Evolutionary conservation across 2,113 vertebrate genomes (phyloP).

Genomic region (Clarias macrocephalus): DNA sequence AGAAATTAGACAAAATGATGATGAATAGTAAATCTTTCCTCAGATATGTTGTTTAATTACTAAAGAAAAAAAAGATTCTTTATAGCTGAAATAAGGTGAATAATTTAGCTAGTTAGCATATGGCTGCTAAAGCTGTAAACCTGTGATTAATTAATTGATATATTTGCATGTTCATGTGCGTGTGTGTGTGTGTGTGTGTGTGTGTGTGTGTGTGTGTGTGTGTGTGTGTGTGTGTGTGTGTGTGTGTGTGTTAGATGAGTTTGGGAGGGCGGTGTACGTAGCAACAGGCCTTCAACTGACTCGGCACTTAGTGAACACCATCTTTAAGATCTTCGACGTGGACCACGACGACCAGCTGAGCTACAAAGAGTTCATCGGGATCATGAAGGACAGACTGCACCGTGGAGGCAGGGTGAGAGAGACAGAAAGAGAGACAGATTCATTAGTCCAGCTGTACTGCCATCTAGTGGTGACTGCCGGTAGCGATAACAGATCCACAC

Average conservation of each 20-base stretch:
- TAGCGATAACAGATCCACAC: background rate
- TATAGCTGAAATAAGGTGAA: too few relatives aligned
- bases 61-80: too few relatives aligned
- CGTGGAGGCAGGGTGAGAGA: constrained; percentile 88
- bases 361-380: constrained; percentile 97
- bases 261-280: constrained; percentile 95
- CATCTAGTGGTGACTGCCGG: constrained; percentile 56
- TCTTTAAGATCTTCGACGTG: constrained; percentile 98
- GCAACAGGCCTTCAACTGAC: constrained; percentile 95
- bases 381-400: constrained; percentile 98
- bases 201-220: too few relatives aligned
- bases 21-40: too few relatives aligned
- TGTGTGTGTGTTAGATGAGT: constrained; percentile 83
- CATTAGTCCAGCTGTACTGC: constrained; percentile 41
- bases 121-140: too few relatives aligned
- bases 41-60: too few relatives aligned
- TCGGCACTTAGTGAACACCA: constrained; percentile 91
- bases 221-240: constrained; percentile 7
- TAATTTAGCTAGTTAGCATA: too few relatives aligned
- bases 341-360: constrained; percentile 96
- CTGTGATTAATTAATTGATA: background rate
- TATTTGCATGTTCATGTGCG: background rate
- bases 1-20: too few relatives aligned
- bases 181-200: too few relatives aligned
- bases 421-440: constrained; percentile 57